phyloP scores from a whole-genome alignment of 64 coral and sea anemone genomes.

The Trachythela sp. region DNA sequence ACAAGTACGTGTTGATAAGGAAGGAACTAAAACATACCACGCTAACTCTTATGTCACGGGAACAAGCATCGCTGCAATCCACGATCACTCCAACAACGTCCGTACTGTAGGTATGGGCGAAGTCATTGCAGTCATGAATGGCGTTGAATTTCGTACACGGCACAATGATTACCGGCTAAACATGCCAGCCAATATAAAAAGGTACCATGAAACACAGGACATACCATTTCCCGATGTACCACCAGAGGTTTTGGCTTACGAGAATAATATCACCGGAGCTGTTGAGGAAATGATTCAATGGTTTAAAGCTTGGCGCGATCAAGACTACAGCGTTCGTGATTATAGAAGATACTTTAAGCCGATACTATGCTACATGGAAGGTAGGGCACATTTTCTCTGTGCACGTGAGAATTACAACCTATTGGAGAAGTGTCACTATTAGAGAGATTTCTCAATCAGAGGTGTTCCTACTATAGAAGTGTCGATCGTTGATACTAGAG shows the following conservation, averaged over 20 bases:
- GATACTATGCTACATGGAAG: constrained; percentile 47
- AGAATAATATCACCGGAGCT: background rate
- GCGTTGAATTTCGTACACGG: constrained; percentile 41
- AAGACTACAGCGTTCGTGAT: constrained; percentile 41
- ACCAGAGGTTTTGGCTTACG: background rate
- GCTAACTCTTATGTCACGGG: background rate
- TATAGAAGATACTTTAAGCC: constrained; percentile 50
- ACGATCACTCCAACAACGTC: constrained; percentile 49
- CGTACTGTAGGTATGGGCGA: constrained; percentile 48
- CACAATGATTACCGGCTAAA: constrained; percentile 54
- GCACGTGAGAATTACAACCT: too few relatives aligned
- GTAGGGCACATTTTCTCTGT: background rate
- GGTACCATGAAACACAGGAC: background rate
- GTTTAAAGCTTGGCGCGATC: constrained; percentile 42
- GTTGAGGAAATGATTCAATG: constrained; percentile 42
- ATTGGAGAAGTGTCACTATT: too few relatives aligned
- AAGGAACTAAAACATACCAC: constrained; percentile 33
- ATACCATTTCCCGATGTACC: constrained; percentile 46
- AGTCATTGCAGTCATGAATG: constrained; percentile 35
- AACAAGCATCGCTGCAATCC: background rate
- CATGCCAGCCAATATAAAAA: background rate
- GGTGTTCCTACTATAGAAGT: too few relatives aligned
- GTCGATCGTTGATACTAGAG: too few relatives aligned
- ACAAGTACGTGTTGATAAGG: background rate
- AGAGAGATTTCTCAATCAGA: too few relatives aligned